These are phyloP conservation scores for Pardalotus punctatus DNA, from an alignment of 2,113 vertebrate species.

Conservation along the genomic window DNA sequence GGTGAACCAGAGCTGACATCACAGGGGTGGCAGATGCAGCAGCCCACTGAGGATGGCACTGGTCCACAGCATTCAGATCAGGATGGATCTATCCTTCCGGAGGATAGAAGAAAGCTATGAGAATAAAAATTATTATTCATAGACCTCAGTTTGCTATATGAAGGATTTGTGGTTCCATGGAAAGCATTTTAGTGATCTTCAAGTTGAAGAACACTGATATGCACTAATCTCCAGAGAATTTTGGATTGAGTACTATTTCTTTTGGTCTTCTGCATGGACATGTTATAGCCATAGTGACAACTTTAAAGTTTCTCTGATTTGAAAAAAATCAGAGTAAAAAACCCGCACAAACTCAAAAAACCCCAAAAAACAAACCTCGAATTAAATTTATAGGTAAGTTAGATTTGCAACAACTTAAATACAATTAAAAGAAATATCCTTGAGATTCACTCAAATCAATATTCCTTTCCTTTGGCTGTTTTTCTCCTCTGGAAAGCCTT, in stretches of 20 bases:
- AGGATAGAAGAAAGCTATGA: background rate
- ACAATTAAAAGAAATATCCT: background rate
- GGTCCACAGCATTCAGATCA: background rate
- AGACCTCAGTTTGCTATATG: background rate
- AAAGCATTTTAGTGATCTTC: background rate
- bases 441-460: background rate
- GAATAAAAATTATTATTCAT: background rate
- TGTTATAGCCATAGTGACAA: background rate
- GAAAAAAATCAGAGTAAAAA: background rate
- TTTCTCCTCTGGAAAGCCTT: background rate
- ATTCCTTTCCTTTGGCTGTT: background rate
- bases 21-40: background rate
- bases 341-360: rapidly evolving
- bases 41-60: no score
- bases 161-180: background rate
- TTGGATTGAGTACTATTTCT: background rate
- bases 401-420: background rate
- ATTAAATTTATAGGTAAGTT: background rate
- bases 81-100: no score
- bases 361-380: rapidly evolving
- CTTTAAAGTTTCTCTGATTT: background rate
- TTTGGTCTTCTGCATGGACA: background rate
- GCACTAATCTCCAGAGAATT: background rate
- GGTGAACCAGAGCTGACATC: background rate
- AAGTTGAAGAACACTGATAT: background rate